phyloP scores from a whole-genome alignment of 2,113 vertebrate species.

The Aphelocoma coerulescens region DNA sequence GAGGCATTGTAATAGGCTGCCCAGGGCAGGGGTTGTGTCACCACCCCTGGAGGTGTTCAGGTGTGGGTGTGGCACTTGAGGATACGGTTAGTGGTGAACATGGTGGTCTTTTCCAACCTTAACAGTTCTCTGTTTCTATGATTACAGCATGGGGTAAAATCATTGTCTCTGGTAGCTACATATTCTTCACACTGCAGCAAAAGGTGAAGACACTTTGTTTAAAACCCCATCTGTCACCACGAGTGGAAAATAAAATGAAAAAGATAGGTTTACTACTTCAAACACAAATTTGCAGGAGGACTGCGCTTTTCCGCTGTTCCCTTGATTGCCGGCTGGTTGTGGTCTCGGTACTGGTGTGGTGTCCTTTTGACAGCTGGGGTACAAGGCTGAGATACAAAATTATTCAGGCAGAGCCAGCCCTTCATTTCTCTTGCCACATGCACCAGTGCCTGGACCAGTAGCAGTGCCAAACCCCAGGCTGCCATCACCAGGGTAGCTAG shows the following conservation, averaged over 20 bases:
- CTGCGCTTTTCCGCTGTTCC: neutral
- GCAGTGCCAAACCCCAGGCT: neutral
- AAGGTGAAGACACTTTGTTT: neutral
- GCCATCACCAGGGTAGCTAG: fast-evolving
- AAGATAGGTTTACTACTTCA: neutral
- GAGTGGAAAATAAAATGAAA: neutral
- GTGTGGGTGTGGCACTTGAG: neutral
- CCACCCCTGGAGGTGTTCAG: neutral
- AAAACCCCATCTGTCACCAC: neutral
- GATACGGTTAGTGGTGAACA: neutral
- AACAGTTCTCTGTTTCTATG: neutral
- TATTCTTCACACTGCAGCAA: neutral
- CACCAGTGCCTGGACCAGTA: fast-evolving
- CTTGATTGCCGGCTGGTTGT: fast-evolving
- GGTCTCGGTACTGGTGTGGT: fast-evolving
- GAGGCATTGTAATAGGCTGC: neutral
- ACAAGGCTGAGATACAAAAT: fast-evolving
- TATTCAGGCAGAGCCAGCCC: fast-evolving
- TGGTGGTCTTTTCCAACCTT: neutral
- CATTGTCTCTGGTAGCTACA: neutral
- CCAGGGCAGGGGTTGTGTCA: neutral
- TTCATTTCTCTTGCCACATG: fast-evolving
- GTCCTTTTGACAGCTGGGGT: neutral
- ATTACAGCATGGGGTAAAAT: neutral
- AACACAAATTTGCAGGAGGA: neutral